Percentiles rank a stretch among this genome's conserved stretches.
Evolutionary conservation across 2,797 vertebrate genomes (phyloP).

Genomic region (Anolis apletophallus): DNA sequence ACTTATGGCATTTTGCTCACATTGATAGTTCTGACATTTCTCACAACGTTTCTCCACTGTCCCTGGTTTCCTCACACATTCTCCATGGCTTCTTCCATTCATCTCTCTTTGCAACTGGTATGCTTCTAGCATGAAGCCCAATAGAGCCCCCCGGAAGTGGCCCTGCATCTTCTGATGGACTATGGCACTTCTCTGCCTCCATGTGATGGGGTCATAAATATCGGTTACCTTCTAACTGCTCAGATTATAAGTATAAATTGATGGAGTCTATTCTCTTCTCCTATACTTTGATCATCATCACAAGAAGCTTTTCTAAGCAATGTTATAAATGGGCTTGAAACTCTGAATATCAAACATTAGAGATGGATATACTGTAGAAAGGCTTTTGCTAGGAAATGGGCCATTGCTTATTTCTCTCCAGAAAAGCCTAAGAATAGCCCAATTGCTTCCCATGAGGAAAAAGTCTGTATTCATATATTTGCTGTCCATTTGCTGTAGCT

Average conservation of each 20-base stretch:
- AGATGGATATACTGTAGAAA: neutral
- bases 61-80: too few relatives aligned
- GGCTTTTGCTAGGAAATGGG: neutral
- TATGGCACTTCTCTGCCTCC: too few relatives aligned
- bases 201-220: too few relatives aligned
- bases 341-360: conserved; percentile 31
- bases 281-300: conserved; percentile 29
- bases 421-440: neutral
- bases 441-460: neutral
- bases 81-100: too few relatives aligned
- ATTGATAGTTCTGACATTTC: too few relatives aligned
- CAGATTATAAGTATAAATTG: neutral
- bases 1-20: too few relatives aligned
- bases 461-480: neutral
- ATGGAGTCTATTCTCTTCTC: conserved; percentile 13
- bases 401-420: conserved; percentile 19
- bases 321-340: conserved; percentile 27
- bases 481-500: too few relatives aligned
- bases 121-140: too few relatives aligned
- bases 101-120: too few relatives aligned
- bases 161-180: too few relatives aligned
- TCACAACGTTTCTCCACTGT: too few relatives aligned
- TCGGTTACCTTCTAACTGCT: neutral
- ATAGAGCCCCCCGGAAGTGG: too few relatives aligned
- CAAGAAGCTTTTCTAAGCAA: conserved; percentile 22